These are phyloP conservation scores for Drusus annulatus DNA, from an alignment of 1,140 invertebrate genomes.

Conservation along the genomic window DNA sequence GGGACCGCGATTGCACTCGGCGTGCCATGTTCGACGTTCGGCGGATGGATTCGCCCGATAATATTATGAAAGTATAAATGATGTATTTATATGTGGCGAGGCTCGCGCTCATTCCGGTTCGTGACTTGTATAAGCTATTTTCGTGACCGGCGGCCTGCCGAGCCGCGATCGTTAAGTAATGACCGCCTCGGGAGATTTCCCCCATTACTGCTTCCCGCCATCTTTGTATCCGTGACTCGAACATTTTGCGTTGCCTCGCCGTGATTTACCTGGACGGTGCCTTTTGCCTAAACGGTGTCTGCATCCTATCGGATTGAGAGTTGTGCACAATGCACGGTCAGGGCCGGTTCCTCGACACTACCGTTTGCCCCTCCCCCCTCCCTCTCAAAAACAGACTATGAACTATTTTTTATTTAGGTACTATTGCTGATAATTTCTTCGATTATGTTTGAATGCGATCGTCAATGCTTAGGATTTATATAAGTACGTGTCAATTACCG, in stretches of 20 bases:
- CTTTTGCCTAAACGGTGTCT: neutral
- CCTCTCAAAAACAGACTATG: too few species aligned
- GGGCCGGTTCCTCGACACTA: too few species aligned
- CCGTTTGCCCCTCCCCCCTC: too few species aligned
- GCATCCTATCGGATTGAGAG: neutral
- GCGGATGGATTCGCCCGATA: conserved; percentile 38
- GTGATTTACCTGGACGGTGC: conserved; percentile 20
- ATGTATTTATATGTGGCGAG: conserved; percentile 40
- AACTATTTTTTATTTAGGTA: too few species aligned
- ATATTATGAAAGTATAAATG: conserved; percentile 32
- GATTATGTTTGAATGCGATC: too few species aligned
- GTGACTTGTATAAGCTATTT: conserved; percentile 54
- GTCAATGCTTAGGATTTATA: too few species aligned
- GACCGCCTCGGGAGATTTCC: conserved; percentile 42
- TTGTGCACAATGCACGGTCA: too few species aligned
- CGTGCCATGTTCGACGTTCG: neutral
- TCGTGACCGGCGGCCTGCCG: conserved; percentile 46
- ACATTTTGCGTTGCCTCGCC: conserved; percentile 17
- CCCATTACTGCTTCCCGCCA: conserved; percentile 36
- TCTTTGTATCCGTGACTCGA: conserved; percentile 41
- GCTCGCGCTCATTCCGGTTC: conserved; percentile 49
- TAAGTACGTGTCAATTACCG: too few species aligned
- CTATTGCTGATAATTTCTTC: too few species aligned
- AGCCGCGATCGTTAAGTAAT: conserved; percentile 42
- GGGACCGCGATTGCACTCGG: neutral